These are phyloP conservation scores for Cassiopea andromeda DNA, from an alignment of 30 jellyfish, hydroid and myxozoan genomes.

Conservation along the genomic window DNA sequence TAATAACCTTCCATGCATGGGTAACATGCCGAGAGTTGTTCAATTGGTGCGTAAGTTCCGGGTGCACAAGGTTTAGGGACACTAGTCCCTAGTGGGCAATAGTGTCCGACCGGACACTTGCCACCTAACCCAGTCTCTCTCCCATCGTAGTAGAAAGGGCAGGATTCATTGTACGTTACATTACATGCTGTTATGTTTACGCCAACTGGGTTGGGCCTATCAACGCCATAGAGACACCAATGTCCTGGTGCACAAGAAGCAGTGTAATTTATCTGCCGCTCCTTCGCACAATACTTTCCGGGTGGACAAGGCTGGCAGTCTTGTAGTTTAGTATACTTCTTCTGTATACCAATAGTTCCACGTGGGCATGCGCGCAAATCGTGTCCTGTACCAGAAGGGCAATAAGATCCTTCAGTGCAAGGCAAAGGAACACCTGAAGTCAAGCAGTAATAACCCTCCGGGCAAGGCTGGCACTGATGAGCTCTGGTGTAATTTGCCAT, in stretches of 20 bases:
- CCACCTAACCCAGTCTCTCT: slow-evolving; percentile 97
- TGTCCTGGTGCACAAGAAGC: slow-evolving; percentile 90
- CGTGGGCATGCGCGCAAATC: slow-evolving; percentile 97
- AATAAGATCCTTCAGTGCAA: slow-evolving; percentile 86
- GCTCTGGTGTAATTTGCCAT: slow-evolving; percentile 96
- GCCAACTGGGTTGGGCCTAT: slow-evolving; percentile 93
- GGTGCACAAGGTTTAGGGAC: slow-evolving; percentile 84
- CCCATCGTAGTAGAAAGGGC: slow-evolving; percentile 85
- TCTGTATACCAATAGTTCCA: slow-evolving; percentile 92
- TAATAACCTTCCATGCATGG: slow-evolving; percentile 94
- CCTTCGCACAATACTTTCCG: slow-evolving; percentile 89
- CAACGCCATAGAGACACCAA: slow-evolving; percentile 96
- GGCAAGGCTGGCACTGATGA: slow-evolving; percentile 88
- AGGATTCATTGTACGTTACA: slow-evolving; percentile 67
- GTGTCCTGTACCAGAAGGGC: slow-evolving; percentile 98
- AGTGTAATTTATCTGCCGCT: slow-evolving; percentile 76
- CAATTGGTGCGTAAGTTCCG: slow-evolving; percentile 91
- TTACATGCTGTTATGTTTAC: slow-evolving; percentile 51
- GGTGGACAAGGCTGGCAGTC: slow-evolving; percentile 97
- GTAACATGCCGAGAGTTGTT: slow-evolving; percentile 77
- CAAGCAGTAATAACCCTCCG: slow-evolving; percentile 96
- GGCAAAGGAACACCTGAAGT: slow-evolving; percentile 87
- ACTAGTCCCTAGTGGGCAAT: slow-evolving; percentile 83
- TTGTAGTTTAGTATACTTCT: slow-evolving; percentile 57
- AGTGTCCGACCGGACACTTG: slow-evolving; percentile 93